phyloP scores from a whole-genome alignment of 2,888 invertebrate species.

The Macrophya alboannulata region DNA sequence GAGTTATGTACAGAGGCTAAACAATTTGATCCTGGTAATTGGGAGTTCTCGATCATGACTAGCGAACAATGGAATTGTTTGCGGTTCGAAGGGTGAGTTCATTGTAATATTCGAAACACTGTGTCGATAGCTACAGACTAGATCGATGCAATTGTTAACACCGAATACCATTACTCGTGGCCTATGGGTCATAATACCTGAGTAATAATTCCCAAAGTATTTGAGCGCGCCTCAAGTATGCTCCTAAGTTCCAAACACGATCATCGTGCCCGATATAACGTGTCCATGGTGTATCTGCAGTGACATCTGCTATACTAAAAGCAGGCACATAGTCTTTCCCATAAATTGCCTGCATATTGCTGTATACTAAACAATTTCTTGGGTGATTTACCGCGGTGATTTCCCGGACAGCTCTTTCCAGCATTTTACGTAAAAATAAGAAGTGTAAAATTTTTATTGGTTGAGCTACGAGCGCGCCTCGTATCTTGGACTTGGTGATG shows the following conservation, averaged over 20 bases:
- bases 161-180: too few relatives aligned
- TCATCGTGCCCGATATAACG: not conserved
- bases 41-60: not conserved
- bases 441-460: not conserved
- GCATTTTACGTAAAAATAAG: slow-evolving; percentile 1
- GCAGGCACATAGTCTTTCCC: not conserved
- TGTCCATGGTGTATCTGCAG: not conserved
- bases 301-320: not conserved
- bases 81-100: too few relatives aligned
- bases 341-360: not conserved
- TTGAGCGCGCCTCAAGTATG: too few relatives aligned
- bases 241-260: too few relatives aligned
- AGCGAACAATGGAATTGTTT: too few relatives aligned
- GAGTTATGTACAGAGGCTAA: too few relatives aligned
- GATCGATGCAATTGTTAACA: too few relatives aligned
- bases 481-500: not conserved
- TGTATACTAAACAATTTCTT: not conserved
- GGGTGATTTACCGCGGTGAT: not conserved
- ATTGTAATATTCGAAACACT: too few relatives aligned
- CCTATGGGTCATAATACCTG: too few relatives aligned
- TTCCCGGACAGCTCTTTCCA: not conserved
- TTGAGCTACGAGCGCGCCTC: not conserved
- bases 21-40: slow-evolving; percentile 2
- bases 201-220: too few relatives aligned
- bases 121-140: too few relatives aligned